Base-by-base conservation (phyloP, 1,140 invertebrate genomes). In the Neodiprion virginianus region DNA sequence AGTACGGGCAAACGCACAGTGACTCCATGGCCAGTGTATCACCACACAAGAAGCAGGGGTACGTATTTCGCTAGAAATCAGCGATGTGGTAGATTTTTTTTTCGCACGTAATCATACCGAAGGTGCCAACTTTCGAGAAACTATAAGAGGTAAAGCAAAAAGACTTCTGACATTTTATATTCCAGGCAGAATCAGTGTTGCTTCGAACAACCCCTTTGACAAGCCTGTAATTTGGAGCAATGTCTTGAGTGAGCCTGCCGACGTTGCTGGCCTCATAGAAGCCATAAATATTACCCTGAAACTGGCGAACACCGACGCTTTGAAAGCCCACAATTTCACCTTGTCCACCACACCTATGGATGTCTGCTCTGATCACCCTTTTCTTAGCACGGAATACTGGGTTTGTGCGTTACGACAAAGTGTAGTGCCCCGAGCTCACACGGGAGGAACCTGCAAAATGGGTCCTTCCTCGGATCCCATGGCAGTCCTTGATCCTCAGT, bases 391-490 rank as follows among this genome's bases (percentile, higher is more conserved):
- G 76, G 91, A 91, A 0, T 96, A 95, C 82, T 95, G 95, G 94
- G 90, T 91, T 80, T 97, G 95, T 80, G 94, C 94, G 0, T 89
- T 95, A 7, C 86, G 91, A 28, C 91, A 93, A 81, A 91, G 93
- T 40, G 96, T 95, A 0, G 94, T 92, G 0, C 93, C 94, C 0
- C 94, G 96, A 85, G 96, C 96, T 82, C 95, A 97, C 88, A 95
- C 96, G 85, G 94, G 93, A 0, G 95, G 94, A 0, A 94, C 93
- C 8, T 95, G 94, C 83, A 93, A 92, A 87, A 96, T 96, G 95
- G 95, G 94, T 0, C 92, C 92, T 0, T 48, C 87, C 0, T 88
- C 84, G 1, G 94, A 96, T 83, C 89, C 89, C 0, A 87, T 89
- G 76, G 91, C 94, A 1, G 94, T 96, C 1, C 94, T 96, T 0